These are phyloP conservation scores for Andricus quercusramuli DNA, from an alignment of 2,888 invertebrate species.

Conservation along the genomic window DNA sequence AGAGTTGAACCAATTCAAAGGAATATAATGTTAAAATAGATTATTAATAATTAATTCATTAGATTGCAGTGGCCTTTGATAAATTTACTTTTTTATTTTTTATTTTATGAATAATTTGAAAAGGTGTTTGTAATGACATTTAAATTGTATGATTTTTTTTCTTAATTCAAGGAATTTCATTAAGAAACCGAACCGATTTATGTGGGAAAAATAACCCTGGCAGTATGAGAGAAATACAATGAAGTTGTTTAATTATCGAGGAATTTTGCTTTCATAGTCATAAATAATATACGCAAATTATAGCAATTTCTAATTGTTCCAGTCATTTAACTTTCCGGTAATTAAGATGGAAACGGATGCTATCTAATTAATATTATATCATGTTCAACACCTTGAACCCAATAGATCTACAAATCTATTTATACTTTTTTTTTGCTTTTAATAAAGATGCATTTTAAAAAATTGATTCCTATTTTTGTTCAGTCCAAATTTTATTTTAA, in stretches of 20 bases:
- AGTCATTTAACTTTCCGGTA: slow-evolving; percentile 18
- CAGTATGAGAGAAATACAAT: slow-evolving; percentile 8
- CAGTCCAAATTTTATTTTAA: too few species aligned
- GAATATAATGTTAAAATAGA: too few species aligned
- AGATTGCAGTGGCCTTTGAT: too few species aligned
- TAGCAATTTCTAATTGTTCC: slow-evolving; percentile 31
- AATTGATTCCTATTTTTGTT: too few species aligned
- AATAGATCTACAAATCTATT: neutral
- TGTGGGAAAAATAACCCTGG: slow-evolving; percentile 12
- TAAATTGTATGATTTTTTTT: neutral
- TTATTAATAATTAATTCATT: too few species aligned
- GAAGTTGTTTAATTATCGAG: slow-evolving; percentile 17
- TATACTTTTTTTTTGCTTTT: neutral
- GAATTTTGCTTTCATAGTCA: slow-evolving; percentile 37
- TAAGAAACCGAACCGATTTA: neutral
- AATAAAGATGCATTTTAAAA: too few species aligned
- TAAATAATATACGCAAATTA: slow-evolving; percentile 34
- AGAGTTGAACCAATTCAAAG: too few species aligned
- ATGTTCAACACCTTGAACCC: neutral
- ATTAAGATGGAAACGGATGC: slow-evolving; percentile 24
- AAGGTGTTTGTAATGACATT: neutral
- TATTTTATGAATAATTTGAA: neutral
- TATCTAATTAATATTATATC: neutral
- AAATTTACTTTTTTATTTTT: too few species aligned
- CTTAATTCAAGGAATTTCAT: neutral